phyloP scores from a whole-genome alignment of 2,888 invertebrate genomes.

The Alloscopus bannaensis region DNA sequence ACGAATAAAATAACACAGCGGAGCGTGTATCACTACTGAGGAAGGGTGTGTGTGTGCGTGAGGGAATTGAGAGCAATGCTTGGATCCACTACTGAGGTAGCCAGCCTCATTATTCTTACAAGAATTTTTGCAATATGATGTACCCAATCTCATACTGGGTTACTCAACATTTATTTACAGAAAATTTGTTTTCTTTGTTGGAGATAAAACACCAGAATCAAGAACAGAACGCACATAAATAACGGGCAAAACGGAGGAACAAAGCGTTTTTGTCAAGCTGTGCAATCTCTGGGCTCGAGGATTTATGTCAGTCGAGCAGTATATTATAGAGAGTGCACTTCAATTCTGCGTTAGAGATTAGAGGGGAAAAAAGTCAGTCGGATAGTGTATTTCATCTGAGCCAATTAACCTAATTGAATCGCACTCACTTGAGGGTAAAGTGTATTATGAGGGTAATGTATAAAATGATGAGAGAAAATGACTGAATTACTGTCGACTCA shows the following conservation, averaged over 20 bases:
- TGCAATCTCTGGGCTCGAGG: constrained; percentile 26
- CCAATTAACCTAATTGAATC: constrained; percentile 61
- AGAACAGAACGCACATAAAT: constrained; percentile 8
- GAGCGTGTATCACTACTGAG: not conserved
- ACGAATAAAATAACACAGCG: not conserved
- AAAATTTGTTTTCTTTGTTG: too few species aligned
- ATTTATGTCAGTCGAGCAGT: constrained; percentile 59
- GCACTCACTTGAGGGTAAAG: constrained; percentile 40
- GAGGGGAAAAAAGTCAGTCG: constrained; percentile 1
- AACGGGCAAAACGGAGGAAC: not conserved
- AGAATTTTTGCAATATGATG: constrained; percentile 2
- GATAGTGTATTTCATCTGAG: constrained; percentile 41
- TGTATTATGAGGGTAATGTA: constrained; percentile 10
- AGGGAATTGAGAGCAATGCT: too few species aligned
- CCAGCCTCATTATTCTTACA: not conserved
- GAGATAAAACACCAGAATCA: too few species aligned
- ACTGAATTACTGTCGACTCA: constrained; percentile 30
- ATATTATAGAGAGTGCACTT: not conserved
- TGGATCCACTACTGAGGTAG: not conserved
- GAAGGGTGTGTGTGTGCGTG: not conserved
- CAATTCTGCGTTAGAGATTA: too few species aligned
- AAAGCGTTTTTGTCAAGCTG: constrained; percentile 1
- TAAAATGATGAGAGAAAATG: constrained; percentile 23
- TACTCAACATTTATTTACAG: too few species aligned
- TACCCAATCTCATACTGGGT: not conserved